Evolutionary conservation across 2,888 invertebrate species (phyloP), one percentile per base, ranked within the genome.

Genomic region (Eulithis testata): DNA sequence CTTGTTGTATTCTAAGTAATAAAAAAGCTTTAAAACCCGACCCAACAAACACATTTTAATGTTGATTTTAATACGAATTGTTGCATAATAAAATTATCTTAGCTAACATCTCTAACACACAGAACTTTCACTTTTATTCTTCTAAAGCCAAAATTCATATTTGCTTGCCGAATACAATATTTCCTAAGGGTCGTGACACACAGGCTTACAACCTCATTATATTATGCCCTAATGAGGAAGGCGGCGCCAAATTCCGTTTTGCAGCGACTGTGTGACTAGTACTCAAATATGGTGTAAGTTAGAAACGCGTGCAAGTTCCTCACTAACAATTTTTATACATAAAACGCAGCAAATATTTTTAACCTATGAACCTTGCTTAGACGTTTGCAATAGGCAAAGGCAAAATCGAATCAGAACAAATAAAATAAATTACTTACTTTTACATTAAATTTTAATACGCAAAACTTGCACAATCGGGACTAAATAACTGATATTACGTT

Each of bases 171-270:
- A 27, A 47, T 14, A 40, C 63, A 76, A 79, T 77, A 78, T 72
- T 77, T 77, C 73, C 76, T 79, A 79, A 77, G 77, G 78, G 76
- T 76, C 64, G 73, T 37, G 67, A 70, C 75, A 76, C 75, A 81
- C 75, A 67, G 61, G 72, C 72, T 70, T 76, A 78, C 80, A 79
- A 80, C 75, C 80, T 85, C 79, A 81, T 85, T 82, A 84, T 77
- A 77, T 81, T 74, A 76, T 71, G 75, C 71, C 75, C 73, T 82
- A 84, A 85, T 80, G 83, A 84, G 81, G 75, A 80, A 76, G 73
- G 79, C 78, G 78, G 75, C 78, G 81, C 80, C 80, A 49, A 77
- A 80, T 80, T 80, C 78, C 76, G 80, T 80, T 81, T 79, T 80
- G 75, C 76, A 68, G 75, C 76, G 78, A 81, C 82, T 67, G 77